These are phyloP conservation scores for Formica aserva DNA, from an alignment of 2,888 invertebrate species.

Conservation along the genomic window DNA sequence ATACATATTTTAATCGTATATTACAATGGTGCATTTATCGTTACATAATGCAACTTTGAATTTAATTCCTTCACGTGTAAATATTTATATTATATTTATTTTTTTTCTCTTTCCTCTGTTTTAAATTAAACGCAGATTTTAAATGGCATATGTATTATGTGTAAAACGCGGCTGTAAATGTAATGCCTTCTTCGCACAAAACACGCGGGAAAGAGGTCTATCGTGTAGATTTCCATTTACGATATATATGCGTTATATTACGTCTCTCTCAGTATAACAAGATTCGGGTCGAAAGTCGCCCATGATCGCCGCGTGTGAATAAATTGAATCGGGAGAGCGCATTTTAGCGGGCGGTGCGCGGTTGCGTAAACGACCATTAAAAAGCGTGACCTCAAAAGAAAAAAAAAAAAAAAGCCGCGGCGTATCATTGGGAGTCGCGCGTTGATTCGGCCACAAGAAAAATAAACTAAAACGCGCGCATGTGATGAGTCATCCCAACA, in stretches of 20 bases:
- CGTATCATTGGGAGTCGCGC: constrained; percentile 36
- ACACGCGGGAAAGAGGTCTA: neutral
- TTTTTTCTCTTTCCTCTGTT: neutral
- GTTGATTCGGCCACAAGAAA: constrained; percentile 48
- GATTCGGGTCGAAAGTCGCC: neutral
- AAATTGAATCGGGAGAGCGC: constrained; percentile 8
- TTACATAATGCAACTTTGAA: neutral
- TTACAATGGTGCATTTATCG: neutral
- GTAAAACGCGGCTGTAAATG: neutral
- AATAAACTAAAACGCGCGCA: constrained; percentile 48
- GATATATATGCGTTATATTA: neutral
- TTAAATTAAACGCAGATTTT: neutral
- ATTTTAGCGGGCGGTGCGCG: constrained; percentile 18
- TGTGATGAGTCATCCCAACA: constrained; percentile 57
- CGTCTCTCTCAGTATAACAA: neutral
- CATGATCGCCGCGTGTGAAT: constrained; percentile 28
- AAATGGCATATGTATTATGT: neutral
- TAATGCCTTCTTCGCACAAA: neutral
- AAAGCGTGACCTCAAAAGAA: constrained; percentile 40
- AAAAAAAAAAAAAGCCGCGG: constrained; percentile 1
- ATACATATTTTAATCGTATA: neutral
- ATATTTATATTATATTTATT: neutral
- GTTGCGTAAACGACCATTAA: constrained; percentile 21
- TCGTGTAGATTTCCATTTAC: neutral
- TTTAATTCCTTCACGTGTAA: neutral